Conservation (phyloP, 2,113 vertebrate genomes). For the Rhinolophus sinicus region DNA sequence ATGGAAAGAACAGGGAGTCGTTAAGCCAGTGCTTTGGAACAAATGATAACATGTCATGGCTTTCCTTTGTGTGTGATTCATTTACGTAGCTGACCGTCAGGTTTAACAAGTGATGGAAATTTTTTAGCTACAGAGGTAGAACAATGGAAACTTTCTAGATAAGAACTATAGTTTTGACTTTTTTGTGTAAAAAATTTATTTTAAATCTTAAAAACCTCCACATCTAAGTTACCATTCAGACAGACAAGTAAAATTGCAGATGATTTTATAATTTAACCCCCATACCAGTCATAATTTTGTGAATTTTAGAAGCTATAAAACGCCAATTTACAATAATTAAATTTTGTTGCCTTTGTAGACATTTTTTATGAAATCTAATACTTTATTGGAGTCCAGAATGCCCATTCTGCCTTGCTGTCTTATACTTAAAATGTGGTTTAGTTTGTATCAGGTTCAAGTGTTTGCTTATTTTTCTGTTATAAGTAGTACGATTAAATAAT, state of each 20-base stretch:
- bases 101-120: background rate
- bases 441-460: constrained; percentile 68
- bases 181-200: constrained; percentile 3
- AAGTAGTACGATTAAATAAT: constrained; percentile 73
- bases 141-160: background rate
- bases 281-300: constrained; percentile 59
- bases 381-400: background rate
- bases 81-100: background rate
- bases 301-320: constrained; percentile 74
- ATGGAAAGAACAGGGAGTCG: constrained; percentile 64
- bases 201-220: constrained; percentile 11
- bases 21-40: constrained; percentile 54
- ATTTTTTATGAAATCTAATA: constrained; percentile 21
- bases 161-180: background rate
- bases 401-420: constrained; percentile 45
- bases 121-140: background rate
- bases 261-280: constrained; percentile 66
- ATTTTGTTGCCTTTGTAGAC: constrained; percentile 55
- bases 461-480: constrained; percentile 73
- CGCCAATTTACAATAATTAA: constrained; percentile 57
- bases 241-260: constrained; percentile 50
- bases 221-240: constrained; percentile 41
- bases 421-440: constrained; percentile 50
- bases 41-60: constrained; percentile 53
- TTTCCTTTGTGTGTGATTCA: background rate